Evolutionary conservation across 2,888 invertebrate species (phyloP), one percentile per base, ranked within the genome.

Genomic region (Noctua janthina): DNA sequence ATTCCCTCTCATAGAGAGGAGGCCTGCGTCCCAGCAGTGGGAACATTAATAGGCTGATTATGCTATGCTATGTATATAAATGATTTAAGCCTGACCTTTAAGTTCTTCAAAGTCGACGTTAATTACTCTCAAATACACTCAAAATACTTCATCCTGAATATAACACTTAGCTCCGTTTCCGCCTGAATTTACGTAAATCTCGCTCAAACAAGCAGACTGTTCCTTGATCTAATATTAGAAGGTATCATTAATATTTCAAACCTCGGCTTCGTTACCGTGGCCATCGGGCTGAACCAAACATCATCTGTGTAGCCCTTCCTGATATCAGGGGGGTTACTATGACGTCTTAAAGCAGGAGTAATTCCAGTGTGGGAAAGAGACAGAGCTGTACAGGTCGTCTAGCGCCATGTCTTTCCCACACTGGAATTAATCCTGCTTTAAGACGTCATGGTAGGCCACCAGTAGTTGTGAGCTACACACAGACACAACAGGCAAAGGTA

Each of bases 201-300:
- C 46, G n/a, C 69, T 68, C 46, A 75, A 75, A 83, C 62, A 15
- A 46, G 35, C 75, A 39, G 72, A 75, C 68, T 75, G 70, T 82
- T 77, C 71, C 77, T 20, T 86, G 86, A 86, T 84, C 84, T 83
- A 86, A 83, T 83, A 78, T 83, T 84, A 84, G 84, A 67, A 66
- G 64, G 68, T 35, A 43, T 69, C 72, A 86, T 84, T 84, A 86
- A 83, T 78, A 84, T 84, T 84, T 84, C 59, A 84, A 67, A 59
- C 35, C 64, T 15, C 39, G n/a, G 83, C 64, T 69, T 72, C 71
- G 75, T 72, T 83, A 70, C 72, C 13, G 56, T 56, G 49, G 72
- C 75, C 46, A 87, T 75, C 17, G 59, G 39, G 13, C 59, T 56
- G 56, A 72, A 72, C 35, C 11, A 39, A 78, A 70, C 72, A 86